Evolutionary conservation across 2,113 vertebrate genomes (phyloP).

Genomic region (Anarrhichthys ocellatus): DNA sequence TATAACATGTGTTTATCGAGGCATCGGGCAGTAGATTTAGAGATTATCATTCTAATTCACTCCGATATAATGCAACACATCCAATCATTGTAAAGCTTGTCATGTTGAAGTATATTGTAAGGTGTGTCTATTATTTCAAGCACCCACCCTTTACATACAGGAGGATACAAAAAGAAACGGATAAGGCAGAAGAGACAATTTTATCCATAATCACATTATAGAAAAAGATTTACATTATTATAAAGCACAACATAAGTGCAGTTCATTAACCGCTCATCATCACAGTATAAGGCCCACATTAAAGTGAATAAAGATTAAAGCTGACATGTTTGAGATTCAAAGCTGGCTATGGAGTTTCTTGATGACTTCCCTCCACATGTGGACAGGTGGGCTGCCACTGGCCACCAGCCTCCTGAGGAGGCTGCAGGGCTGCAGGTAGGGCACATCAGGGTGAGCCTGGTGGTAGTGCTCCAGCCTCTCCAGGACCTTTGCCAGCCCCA

Average conservation of each 20-base stretch:
- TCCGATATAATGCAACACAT: neutral
- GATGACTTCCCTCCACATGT: conserved; percentile 86
- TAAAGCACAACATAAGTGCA: neutral
- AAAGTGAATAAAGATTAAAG: conserved; percentile 22
- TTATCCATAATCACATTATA: neutral
- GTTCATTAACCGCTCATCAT: conserved; percentile 19
- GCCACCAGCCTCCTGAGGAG: conserved; percentile 88
- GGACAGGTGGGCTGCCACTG: conserved; percentile 87
- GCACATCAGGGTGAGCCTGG: conserved; percentile 85
- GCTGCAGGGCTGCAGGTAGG: conserved; percentile 83
- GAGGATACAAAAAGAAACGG: neutral
- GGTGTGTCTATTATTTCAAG: neutral
- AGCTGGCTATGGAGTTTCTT: conserved; percentile 81
- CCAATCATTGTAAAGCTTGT: neutral
- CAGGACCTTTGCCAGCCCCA: conserved; percentile 86
- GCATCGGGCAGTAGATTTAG: neutral
- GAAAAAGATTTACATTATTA: neutral
- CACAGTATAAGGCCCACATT: neutral
- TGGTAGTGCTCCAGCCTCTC: conserved; percentile 88
- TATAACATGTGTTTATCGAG: conserved; percentile 22
- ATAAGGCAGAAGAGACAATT: neutral
- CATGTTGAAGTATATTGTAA: neutral
- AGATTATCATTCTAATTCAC: neutral
- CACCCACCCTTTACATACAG: neutral
- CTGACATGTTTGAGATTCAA: conserved; percentile 71